Evolutionary conservation across 2,113 vertebrate genomes (phyloP).

Genomic region (Dinomys branickii): DNA sequence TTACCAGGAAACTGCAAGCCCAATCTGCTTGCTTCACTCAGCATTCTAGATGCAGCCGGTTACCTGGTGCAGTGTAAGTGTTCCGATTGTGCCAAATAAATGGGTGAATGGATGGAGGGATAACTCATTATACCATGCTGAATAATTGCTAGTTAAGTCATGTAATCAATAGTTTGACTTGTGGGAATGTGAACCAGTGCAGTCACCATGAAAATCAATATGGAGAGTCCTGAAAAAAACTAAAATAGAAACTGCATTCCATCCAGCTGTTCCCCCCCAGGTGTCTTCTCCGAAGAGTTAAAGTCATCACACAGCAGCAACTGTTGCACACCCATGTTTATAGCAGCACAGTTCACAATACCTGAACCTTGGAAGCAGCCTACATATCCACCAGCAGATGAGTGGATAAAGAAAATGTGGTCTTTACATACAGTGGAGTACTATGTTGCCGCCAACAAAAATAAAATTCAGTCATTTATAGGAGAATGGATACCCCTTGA

Average conservation of each 20-base stretch:
- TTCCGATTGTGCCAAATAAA: not conserved
- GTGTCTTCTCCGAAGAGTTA: not conserved
- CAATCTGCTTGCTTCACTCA: not conserved
- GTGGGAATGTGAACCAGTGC: not conserved
- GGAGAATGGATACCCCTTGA: not conserved
- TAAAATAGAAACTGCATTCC: not conserved
- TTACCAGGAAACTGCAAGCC: not conserved
- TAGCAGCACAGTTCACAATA: not conserved
- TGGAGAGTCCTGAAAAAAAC: not conserved
- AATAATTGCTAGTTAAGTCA: not conserved
- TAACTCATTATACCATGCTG: not conserved
- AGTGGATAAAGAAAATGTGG: not conserved
- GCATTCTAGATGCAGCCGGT: not conserved
- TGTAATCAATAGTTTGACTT: not conserved
- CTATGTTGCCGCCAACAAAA: not conserved
- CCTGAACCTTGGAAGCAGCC: not conserved
- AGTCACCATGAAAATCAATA: not conserved
- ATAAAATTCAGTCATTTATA: not conserved
- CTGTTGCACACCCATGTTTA: not conserved
- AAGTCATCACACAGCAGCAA: not conserved
- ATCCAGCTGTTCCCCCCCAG: no score
- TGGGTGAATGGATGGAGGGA: no score
- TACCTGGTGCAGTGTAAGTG: not conserved
- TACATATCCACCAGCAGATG: not conserved
- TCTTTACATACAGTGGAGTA: not conserved